Evolutionary conservation across 2,888 invertebrate species (phyloP).

Genomic region (Pandemis corylana): DNA sequence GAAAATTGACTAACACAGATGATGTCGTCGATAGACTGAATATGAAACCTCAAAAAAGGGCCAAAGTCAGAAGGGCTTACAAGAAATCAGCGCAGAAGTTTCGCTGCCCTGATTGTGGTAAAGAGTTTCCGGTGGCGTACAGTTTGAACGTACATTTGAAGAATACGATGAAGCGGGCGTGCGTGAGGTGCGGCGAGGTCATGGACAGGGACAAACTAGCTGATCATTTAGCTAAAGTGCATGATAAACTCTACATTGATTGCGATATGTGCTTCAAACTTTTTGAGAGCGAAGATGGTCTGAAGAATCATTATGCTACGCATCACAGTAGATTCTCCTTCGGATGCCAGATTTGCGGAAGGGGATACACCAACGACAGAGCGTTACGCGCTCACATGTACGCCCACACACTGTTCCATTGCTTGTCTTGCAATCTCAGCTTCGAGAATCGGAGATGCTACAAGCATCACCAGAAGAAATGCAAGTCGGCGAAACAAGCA

Average conservation of each 20-base stretch:
- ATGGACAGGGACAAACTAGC: constrained; percentile 57
- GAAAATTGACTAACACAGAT: constrained; percentile 43
- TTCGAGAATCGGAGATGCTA: constrained; percentile 71
- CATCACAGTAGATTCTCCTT: constrained; percentile 51
- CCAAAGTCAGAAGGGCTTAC: constrained; percentile 32
- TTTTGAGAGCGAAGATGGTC: constrained; percentile 50
- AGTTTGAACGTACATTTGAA: constrained; percentile 65
- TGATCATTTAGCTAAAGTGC: constrained; percentile 57
- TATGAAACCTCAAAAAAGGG: not conserved
- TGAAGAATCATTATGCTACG: constrained; percentile 52
- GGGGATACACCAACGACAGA: constrained; percentile 60
- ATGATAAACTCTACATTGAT: constrained; percentile 48
- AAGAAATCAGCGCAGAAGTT: constrained; percentile 36
- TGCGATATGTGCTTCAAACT: constrained; percentile 62
- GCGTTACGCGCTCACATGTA: constrained; percentile 66
- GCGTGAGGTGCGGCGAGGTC: constrained; percentile 58
- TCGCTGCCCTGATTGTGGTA: constrained; percentile 63
- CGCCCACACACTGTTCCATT: constrained; percentile 66
- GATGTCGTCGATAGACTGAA: constrained; percentile 55
- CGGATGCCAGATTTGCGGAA: constrained; percentile 63
- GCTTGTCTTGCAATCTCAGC: constrained; percentile 59
- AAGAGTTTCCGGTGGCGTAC: constrained; percentile 54
- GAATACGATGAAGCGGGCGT: constrained; percentile 59
- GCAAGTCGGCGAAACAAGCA: constrained; percentile 46
- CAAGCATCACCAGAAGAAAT: constrained; percentile 61